These are phyloP conservation scores for Microplitis mediator DNA, from an alignment of 1,140 invertebrate species.

Conservation along the genomic window DNA sequence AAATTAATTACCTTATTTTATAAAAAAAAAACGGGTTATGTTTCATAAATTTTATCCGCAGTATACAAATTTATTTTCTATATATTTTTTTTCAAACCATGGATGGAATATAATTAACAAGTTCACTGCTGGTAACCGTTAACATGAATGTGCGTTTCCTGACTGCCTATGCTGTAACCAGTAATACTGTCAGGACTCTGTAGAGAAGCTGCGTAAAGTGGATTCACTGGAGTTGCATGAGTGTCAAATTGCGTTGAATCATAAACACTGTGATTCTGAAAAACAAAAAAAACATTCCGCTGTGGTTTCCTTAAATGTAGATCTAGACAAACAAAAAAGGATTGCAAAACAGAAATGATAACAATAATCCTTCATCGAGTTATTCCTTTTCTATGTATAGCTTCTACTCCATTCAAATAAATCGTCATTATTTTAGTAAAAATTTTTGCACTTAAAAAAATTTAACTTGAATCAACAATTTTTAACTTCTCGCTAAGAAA, in stretches of 20 bases:
- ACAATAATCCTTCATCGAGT: no score
- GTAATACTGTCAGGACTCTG: constrained; percentile 79
- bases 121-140: constrained; percentile 59
- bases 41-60: neutral
- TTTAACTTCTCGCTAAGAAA: no score
- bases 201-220: constrained; percentile 73
- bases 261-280: constrained; percentile 76
- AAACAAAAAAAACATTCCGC: constrained; percentile 53
- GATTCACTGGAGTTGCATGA: constrained; percentile 71
- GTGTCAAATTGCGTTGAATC: constrained; percentile 80
- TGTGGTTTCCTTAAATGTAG: constrained; percentile 26
- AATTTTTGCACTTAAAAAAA: no score
- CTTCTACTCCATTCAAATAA: no score
- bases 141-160: constrained; percentile 53
- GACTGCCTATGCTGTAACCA: constrained; percentile 65
- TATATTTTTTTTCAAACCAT: constrained; percentile 5
- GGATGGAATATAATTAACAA: neutral
- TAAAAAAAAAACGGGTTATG: no score
- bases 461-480: no score
- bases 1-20: no score
- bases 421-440: no score
- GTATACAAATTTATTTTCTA: neutral
- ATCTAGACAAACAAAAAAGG: neutral
- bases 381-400: no score
- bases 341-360: neutral